These are phyloP conservation scores for Bruchidius siliquastri DNA, from an alignment of 2,888 invertebrate species.

Conservation along the genomic window DNA sequence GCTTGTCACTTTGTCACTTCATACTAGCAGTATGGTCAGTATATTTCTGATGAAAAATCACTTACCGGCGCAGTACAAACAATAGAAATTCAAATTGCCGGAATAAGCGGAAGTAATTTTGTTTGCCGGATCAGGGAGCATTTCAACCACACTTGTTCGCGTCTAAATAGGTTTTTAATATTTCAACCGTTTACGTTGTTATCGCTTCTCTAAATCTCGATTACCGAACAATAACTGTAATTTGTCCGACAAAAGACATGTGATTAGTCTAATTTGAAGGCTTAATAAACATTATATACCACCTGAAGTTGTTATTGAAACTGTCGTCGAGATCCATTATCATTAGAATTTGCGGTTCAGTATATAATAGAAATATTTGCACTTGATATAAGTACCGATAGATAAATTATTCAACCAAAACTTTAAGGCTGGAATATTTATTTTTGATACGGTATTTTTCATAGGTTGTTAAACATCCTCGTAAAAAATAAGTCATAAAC, in stretches of 20 bases:
- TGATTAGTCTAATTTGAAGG: not conserved
- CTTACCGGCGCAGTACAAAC: too few species aligned
- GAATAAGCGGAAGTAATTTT: not conserved
- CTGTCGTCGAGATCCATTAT: not conserved
- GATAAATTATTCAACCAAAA: too few species aligned
- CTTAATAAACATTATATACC: not conserved
- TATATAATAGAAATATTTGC: not conserved
- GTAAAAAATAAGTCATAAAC: too few species aligned
- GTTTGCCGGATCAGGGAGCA: not conserved
- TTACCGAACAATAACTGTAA: not conserved
- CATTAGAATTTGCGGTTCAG: not conserved
- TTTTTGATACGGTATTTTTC: too few species aligned
- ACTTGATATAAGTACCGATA: not conserved
- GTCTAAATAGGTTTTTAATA: not conserved
- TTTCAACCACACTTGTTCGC: not conserved
- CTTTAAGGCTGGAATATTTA: too few species aligned
- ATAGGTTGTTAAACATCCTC: too few species aligned
- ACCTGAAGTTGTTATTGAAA: not conserved
- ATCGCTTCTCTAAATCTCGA: not conserved
- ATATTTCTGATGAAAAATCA: too few species aligned
- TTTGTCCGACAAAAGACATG: not conserved
- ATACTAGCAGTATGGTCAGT: too few species aligned
- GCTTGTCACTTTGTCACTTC: too few species aligned
- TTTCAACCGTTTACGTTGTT: not conserved
- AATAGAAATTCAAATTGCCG: too few species aligned